Base-by-base conservation (phyloP, 2,797 vertebrate species). In the Streptopelia turtur region DNA sequence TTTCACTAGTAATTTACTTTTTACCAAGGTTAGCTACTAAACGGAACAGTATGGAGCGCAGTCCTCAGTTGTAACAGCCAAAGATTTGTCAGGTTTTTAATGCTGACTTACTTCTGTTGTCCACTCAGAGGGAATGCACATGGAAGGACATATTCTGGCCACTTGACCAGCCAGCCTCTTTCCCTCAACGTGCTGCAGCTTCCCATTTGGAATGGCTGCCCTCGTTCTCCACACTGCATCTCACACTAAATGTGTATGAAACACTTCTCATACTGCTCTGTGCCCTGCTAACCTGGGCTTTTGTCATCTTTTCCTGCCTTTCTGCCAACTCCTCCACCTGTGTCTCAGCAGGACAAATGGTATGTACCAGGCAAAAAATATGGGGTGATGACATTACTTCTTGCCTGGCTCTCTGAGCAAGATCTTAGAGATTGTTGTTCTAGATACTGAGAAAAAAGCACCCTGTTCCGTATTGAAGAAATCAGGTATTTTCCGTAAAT, bases 101-200 rank as follows among this genome's bases (percentile, higher is more conserved):
- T 5, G 22, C 52, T 39, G 37, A 41, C 18, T 35, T 60, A 55
- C 10, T 23, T 52, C 45, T 24, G 13, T 2, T 63, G 18, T 37
- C 53, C 41, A 17, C 47, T 30, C 1, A 0, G 50, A 68, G 45
- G 16, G 55, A 72, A 81, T 57, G 14, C 9, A 20, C 0, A 0
- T 47, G 68, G 15, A 86, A 74, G 16, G 49, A 57, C 13, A 3
- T 7, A 23, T 4, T 63, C 43, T 52, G n/a, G 15, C 39, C 45
- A 35, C n/a, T 2, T 70, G 27, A 24, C 2, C 15, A 41, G 25
- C 27, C 13, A 41, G 21, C 27, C n/a, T n/a, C 89, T 69, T 81
- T 28, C 41, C 24, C 57, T 83, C 37, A 33, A 1, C 0, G 0
- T 17, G 24, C 31, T 0, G 3, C 50, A 64, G 27, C 37, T 75